Evolutionary conservation across 2,113 vertebrate genomes (phyloP).

Genomic region (Nettapus auritus): DNA sequence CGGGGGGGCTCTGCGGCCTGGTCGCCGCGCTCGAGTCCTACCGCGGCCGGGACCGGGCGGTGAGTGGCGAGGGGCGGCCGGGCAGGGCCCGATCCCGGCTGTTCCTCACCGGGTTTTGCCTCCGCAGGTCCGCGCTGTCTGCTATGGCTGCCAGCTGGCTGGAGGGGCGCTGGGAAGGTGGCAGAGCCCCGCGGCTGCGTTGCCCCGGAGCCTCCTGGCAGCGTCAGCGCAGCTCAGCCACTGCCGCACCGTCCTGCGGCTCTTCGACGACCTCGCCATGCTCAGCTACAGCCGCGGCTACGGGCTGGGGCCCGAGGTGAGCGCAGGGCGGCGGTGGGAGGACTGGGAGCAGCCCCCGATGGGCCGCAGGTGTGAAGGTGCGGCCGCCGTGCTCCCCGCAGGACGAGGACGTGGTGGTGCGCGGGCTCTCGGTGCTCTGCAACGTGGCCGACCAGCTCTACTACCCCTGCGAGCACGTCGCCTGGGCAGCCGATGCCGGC

Average conservation of each 20-base stretch:
- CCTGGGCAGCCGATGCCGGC: conserved; percentile 89
- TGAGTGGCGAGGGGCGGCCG: conserved; percentile 74
- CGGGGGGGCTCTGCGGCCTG: conserved; percentile 62
- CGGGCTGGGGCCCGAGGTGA: conserved; percentile 87
- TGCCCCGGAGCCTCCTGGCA: conserved; percentile 83
- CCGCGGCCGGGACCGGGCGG: conserved; percentile 90
- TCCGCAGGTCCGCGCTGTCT: conserved; percentile 83
- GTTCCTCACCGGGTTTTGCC: neutral
- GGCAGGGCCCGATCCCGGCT: too few relatives aligned
- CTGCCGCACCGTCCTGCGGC: conserved; percentile 88
- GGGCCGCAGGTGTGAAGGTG: fast-evolving
- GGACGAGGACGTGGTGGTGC: conserved; percentile 85
- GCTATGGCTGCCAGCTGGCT: conserved; percentile 88
- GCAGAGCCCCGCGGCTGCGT: neutral
- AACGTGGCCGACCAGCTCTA: conserved; percentile 93
- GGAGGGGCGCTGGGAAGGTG: conserved; percentile 84
- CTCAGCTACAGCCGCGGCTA: conserved; percentile 84
- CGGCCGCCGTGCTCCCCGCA: conserved; percentile 32
- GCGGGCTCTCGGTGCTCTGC: conserved; percentile 85
- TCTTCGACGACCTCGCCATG: conserved; percentile 93
- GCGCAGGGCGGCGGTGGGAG: fast-evolving
- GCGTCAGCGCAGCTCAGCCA: conserved; percentile 88
- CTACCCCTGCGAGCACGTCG: conserved; percentile 94
- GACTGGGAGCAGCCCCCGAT: fast-evolving
- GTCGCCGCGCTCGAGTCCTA: conserved; percentile 85